These are phyloP conservation scores for Bombus vancouverensis DNA, from an alignment of 1,140 invertebrate species.

Conservation along the genomic window DNA sequence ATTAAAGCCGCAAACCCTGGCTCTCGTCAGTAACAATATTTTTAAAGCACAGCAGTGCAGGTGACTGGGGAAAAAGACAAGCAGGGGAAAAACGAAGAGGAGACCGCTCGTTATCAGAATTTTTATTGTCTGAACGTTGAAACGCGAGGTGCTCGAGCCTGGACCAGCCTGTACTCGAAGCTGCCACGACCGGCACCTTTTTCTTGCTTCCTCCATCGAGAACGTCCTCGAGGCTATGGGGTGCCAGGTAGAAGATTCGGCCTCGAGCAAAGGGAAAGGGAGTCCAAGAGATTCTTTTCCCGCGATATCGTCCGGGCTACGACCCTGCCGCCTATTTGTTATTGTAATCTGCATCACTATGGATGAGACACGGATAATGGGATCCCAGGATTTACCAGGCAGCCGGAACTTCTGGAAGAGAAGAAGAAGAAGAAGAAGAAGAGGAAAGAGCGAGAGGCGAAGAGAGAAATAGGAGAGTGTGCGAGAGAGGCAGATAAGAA, in stretches of 20 bases:
- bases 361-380: constrained; percentile 79
- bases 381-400: constrained; percentile 72
- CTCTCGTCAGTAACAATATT: neutral
- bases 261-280: constrained; percentile 21
- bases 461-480: neutral
- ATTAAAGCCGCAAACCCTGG: constrained; percentile 5
- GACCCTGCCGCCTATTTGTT: constrained; percentile 76
- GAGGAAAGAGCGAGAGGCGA: too few relatives aligned
- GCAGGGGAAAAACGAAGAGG: neutral
- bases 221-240: constrained; percentile 37
- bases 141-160: neutral
- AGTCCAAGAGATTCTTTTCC: constrained; percentile 61
- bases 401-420: constrained; percentile 24
- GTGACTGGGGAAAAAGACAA: neutral
- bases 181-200: constrained; percentile 45
- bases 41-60: neutral
- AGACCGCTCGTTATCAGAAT: neutral
- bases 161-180: constrained; percentile 26
- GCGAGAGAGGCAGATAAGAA: neutral
- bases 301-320: constrained; percentile 67
- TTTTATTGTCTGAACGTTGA: neutral
- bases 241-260: constrained; percentile 33
- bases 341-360: constrained; percentile 81
- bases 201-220: constrained; percentile 31
- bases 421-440: neutral